Percentiles rank a stretch among this genome's conserved stretches.
Evolutionary conservation across 2,888 invertebrate genomes (phyloP).

Genomic region (Plagodis pulveraria): DNA sequence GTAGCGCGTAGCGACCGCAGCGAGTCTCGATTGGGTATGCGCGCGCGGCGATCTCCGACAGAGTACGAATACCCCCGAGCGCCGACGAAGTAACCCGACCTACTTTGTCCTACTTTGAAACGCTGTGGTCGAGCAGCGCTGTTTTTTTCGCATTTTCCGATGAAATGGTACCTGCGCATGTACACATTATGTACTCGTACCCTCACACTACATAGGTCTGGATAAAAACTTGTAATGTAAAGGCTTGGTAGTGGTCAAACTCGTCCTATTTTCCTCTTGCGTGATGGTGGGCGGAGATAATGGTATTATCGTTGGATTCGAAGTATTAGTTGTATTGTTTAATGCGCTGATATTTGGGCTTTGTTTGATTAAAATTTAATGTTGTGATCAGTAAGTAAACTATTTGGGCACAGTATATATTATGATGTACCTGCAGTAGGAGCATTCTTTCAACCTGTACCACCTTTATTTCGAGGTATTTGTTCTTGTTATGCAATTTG

Average conservation of each 20-base stretch:
- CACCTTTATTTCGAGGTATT: too few relatives aligned
- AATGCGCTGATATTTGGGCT: background rate
- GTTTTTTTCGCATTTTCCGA: slow-evolving; percentile 81
- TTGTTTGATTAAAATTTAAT: background rate
- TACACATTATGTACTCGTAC: slow-evolving; percentile 26
- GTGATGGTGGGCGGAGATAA: slow-evolving; percentile 7
- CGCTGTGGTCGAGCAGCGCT: slow-evolving; percentile 70
- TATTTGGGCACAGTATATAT: too few relatives aligned
- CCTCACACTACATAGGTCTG: slow-evolving; percentile 40
- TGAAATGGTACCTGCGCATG: slow-evolving; percentile 64
- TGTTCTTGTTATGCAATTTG: too few relatives aligned
- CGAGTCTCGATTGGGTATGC: slow-evolving; percentile 72
- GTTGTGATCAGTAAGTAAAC: too few relatives aligned
- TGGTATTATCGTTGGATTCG: background rate
- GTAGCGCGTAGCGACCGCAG: slow-evolving; percentile 66
- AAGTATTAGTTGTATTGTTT: background rate
- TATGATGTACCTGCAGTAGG: too few relatives aligned
- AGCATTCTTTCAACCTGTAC: too few relatives aligned
- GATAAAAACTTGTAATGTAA: slow-evolving; percentile 51
- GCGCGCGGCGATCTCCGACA: slow-evolving; percentile 63
- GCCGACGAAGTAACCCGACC: slow-evolving; percentile 72
- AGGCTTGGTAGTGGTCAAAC: slow-evolving; percentile 21
- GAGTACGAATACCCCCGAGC: slow-evolving; percentile 63
- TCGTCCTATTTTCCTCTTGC: slow-evolving; percentile 24
- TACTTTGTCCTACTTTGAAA: slow-evolving; percentile 78